A percentile compares a stretch with the other conserved stretches of the same genome.
Conservation (phyloP, 30 jellyfish, hydroid and myxozoan species). For the Aurelia aurita complex sp. Pacific region DNA sequence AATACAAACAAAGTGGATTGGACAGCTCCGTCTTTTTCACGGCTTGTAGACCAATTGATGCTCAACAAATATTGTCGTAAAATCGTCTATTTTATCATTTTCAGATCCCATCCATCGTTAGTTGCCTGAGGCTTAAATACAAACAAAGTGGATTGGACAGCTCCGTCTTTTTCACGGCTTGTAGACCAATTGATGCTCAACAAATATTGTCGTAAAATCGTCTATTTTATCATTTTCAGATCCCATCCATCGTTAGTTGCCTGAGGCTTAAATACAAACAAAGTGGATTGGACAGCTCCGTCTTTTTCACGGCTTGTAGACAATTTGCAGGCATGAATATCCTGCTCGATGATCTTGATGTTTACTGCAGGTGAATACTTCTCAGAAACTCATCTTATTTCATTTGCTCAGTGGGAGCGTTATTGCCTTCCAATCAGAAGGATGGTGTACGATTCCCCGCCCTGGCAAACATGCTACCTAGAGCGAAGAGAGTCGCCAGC, state of each 20-base stretch:
- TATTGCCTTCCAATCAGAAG: too few species aligned
- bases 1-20: slow-evolving; percentile 48
- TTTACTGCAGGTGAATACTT: slow-evolving; percentile 50
- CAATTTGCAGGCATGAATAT: slow-evolving; percentile 55
- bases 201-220: too few species aligned
- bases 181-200: too few species aligned
- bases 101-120: slow-evolving; percentile 56
- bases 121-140: slow-evolving; percentile 41
- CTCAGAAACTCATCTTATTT: not conserved
- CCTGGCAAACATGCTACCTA: too few species aligned
- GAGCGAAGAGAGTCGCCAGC: too few species aligned
- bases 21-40: slow-evolving; percentile 62
- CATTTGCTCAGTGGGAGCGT: too few species aligned
- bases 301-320: slow-evolving; percentile 60
- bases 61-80: too few species aligned
- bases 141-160: slow-evolving; percentile 49
- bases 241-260: slow-evolving; percentile 47
- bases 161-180: slow-evolving; percentile 53
- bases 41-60: too few species aligned
- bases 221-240: not conserved
- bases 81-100: not conserved
- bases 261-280: slow-evolving; percentile 45
- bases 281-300: slow-evolving; percentile 59
- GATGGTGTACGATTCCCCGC: too few species aligned
- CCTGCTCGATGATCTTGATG: slow-evolving; percentile 73